Base-by-base conservation (phyloP, 2,888 invertebrate genomes). In the Drosophila meridiana region DNA sequence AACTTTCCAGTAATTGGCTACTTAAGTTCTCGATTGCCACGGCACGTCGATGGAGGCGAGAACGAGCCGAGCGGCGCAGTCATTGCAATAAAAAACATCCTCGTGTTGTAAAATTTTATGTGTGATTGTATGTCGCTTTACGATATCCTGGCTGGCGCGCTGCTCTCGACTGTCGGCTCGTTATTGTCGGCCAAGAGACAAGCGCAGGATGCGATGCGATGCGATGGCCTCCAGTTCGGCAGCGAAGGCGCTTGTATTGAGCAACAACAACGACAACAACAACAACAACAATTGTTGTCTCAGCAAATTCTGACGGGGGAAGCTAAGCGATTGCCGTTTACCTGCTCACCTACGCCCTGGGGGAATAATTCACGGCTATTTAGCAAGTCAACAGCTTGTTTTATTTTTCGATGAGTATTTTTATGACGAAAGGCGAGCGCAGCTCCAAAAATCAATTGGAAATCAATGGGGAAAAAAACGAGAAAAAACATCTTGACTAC, bases 291-390 rank as follows among this genome's bases (percentile, higher is more conserved):
- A 85, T 87, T 89, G 88, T 83, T 83, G 86, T 89, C 89, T 90
- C 89, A 85, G 90, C 90, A 72, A 87, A 74, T 83, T 82, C 70
- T 50, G 53, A 59, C 8, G 20, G 53, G 56, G 69, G 56, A 69
- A 82, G 82, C 81, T 87, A 85, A 79, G 86, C 88, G 86, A 87
- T 89, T 89, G 86, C 86, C 87, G 79, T 87, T 52, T 87, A 89
- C 90, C 86, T 89, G 87, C 81, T 78, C 83, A 87, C 86, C 88
- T 87, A 83, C 83, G 81, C 88, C 87, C 87, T 81, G 69, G 73
- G 90, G 88, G 90, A 87, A 88, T 90, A 90, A 88, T 90, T 88
- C 87, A 87, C 89, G 89, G 87, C 88, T 90, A 90, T 87, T 87
- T 87, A 90, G 87, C 90, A 88, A 87, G 87, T 87, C 87, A 87